Percentiles rank a stretch among this genome's conserved stretches.
Evolutionary conservation across 1,140 invertebrate species (phyloP).

Genomic region (Rhopalosiphum padi): DNA sequence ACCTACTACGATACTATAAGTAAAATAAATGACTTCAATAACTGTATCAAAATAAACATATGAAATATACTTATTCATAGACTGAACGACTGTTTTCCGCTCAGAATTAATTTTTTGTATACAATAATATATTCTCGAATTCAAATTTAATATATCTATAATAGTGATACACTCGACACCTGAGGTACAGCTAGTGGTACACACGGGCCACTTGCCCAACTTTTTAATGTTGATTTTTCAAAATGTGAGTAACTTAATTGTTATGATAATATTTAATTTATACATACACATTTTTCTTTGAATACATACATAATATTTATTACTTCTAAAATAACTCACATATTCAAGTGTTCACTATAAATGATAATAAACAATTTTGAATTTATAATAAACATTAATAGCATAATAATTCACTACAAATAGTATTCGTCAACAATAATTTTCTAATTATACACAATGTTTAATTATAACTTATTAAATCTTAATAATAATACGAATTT

Average conservation of each 20-base stretch:
- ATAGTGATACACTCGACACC: too few species aligned
- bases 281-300: neutral
- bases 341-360: neutral
- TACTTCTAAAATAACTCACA: neutral
- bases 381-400: neutral
- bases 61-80: too few species aligned
- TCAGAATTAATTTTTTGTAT: too few species aligned
- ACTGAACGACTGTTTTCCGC: too few species aligned
- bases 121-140: too few species aligned
- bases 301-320: neutral
- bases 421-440: neutral
- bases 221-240: too few species aligned
- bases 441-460: neutral
- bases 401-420: neutral
- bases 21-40: too few species aligned
- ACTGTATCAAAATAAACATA: too few species aligned
- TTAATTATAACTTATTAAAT: neutral
- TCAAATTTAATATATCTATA: too few species aligned
- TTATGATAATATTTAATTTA: neutral
- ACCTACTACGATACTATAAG: too few species aligned
- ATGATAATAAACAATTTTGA: neutral
- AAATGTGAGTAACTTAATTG: neutral
- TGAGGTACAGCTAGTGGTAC: too few species aligned
- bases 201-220: too few species aligned
- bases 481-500: neutral